Percentiles rank a stretch among this genome's conserved stretches.
Evolutionary conservation across 1,140 invertebrate genomes (phyloP).

Genomic region (Drosophila bocki): DNA sequence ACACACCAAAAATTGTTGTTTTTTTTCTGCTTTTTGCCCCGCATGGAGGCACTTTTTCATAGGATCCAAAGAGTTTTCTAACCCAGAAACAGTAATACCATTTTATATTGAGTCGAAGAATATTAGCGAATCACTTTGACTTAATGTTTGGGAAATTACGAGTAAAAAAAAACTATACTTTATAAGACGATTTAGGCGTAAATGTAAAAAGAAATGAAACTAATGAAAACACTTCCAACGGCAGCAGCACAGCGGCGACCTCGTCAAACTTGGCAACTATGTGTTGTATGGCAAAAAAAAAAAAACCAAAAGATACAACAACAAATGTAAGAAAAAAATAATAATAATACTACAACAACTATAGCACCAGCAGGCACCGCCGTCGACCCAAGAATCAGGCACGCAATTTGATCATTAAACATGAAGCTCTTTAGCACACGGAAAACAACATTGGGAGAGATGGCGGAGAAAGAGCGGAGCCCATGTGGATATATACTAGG

Average conservation of each 20-base stretch:
- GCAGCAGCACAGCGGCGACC: slow-evolving; percentile 33
- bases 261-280: slow-evolving; percentile 57
- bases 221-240: slow-evolving; percentile 76
- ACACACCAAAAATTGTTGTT: slow-evolving; percentile 19
- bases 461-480: slow-evolving; percentile 19
- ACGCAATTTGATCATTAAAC: slow-evolving; percentile 83
- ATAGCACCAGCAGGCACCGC: slow-evolving; percentile 55
- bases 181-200: slow-evolving; percentile 70
- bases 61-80: slow-evolving; percentile 14
- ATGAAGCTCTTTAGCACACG: slow-evolving; percentile 82
- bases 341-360: slow-evolving; percentile 50
- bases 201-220: slow-evolving; percentile 78
- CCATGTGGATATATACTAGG: slow-evolving; percentile 32
- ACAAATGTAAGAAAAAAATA: slow-evolving; percentile 4
- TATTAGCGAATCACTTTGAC: slow-evolving; percentile 72
- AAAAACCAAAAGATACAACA: slow-evolving; percentile 18
- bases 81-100: slow-evolving; percentile 50
- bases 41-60: slow-evolving; percentile 19
- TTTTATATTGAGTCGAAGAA: slow-evolving; percentile 45
- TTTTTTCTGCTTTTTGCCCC: slow-evolving; percentile 10
- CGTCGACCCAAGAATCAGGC: slow-evolving; percentile 60
- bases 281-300: slow-evolving; percentile 34
- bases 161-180: slow-evolving; percentile 27
- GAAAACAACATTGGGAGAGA: slow-evolving; percentile 50
- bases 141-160: slow-evolving; percentile 71